Percentiles rank a stretch among this genome's conserved stretches.
phyloP scores from a whole-genome alignment of 2,888 invertebrate species.

The Pseudococcus longispinus region DNA sequence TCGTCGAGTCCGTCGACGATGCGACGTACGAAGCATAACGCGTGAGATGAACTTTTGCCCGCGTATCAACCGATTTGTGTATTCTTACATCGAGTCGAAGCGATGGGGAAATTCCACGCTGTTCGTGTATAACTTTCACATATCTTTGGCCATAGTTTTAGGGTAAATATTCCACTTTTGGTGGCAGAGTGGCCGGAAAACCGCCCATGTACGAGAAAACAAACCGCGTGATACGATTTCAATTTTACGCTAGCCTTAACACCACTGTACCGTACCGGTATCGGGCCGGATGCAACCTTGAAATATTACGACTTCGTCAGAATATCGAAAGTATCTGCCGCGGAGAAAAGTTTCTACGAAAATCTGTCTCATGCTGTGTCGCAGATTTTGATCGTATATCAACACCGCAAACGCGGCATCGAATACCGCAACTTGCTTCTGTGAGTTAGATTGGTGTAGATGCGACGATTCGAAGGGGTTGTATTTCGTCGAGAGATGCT shows the following conservation, averaged over 20 bases:
- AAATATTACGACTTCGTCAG: slow-evolving; percentile 33
- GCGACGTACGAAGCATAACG: background rate
- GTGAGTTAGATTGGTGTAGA: background rate
- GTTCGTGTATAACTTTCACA: background rate
- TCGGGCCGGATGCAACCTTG: background rate
- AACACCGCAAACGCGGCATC: background rate
- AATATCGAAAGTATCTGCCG: background rate
- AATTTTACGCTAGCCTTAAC: slow-evolving; percentile 47
- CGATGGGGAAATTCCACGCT: background rate
- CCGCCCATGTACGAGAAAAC: background rate
- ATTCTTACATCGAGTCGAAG: background rate
- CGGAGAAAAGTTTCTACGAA: background rate
- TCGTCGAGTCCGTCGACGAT: background rate
- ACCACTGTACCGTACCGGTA: background rate
- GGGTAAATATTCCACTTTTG: background rate
- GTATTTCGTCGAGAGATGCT: too few species aligned
- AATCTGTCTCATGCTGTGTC: background rate
- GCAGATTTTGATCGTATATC: background rate
- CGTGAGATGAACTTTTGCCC: background rate
- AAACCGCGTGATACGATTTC: background rate
- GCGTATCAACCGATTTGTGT: background rate
- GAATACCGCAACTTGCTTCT: background rate
- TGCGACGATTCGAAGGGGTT: background rate
- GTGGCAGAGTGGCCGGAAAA: background rate
- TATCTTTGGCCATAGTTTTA: slow-evolving; percentile 8